Base-by-base conservation (phyloP, 2,888 invertebrate genomes). In the Pammene aurita region DNA sequence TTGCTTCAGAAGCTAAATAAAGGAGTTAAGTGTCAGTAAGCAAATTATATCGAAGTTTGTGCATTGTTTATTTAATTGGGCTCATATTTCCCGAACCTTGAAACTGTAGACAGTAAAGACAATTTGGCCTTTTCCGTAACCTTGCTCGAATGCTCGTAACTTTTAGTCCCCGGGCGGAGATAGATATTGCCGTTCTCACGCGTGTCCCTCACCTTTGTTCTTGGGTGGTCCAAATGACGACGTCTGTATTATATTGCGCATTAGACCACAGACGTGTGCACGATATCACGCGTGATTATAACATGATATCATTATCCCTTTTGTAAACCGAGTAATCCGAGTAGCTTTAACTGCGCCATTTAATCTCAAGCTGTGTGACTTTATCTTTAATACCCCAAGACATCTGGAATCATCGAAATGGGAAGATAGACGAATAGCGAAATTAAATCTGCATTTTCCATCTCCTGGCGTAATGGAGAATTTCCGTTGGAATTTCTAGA, bases 391-490 rank as follows among this genome's bases (percentile, higher is more conserved):
- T 10, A 61, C 26, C 48, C 11, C 61, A 50, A 18, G 38, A 52
- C 50, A 41, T 41, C 38, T 26, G 48, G 11, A 11, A 16, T 41
- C 26, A 11, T 41, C 16, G 57, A 41, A 41, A n/a, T n/a, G 38
- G 14, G 18, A 18, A 52, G n/a, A 50, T 50, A 18, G 48, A 52
- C 26, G 48, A 52, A 35, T 5, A 42, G 35, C 26, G 16, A 67
- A 70, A 67, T 73, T 65, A 63, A 80, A 83, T 82, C 52, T 62
- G 41, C 18, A 81, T 79, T 78, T 75, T 72, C 69, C 73, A 41
- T 67, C 38, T 55, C 38, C 26, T 48, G 13, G 41, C 4, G 10
- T 56, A 61, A 56, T 67, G 26, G 61, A 52, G 54, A 34, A 11
- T 55, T 52, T 57, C 63, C 63, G 42, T 57, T 6, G 44, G 58